Conservation (phyloP, 2,113 vertebrate species). For the Megalops atlanticus region DNA sequence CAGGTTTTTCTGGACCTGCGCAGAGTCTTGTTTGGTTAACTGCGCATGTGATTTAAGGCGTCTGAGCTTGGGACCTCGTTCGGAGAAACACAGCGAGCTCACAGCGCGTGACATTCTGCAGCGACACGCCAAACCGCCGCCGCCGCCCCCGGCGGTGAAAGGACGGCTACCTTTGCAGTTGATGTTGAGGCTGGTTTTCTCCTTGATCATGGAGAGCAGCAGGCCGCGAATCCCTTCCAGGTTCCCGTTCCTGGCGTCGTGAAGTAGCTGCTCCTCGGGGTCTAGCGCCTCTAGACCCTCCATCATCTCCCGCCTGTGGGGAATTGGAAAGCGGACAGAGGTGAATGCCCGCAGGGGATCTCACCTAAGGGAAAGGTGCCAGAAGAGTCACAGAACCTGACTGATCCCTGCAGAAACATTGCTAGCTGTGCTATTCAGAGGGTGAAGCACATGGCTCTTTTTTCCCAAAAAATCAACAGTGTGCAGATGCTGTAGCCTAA, state of each 20-base stretch:
- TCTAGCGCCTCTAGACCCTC: slow-evolving; percentile 71
- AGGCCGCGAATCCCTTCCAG: slow-evolving; percentile 77
- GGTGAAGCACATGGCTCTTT: too few relatives aligned
- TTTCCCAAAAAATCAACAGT: too few relatives aligned
- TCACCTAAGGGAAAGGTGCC: too few relatives aligned
- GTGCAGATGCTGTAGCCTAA: too few relatives aligned
- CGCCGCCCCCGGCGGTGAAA: too few relatives aligned
- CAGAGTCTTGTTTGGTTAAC: neutral
- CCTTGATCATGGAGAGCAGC: slow-evolving; percentile 69
- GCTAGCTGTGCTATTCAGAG: too few relatives aligned
- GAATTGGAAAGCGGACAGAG: neutral
- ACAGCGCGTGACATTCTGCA: neutral
- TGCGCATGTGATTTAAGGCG: neutral
- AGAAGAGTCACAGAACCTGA: too few relatives aligned
- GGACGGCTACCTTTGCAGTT: slow-evolving; percentile 87
- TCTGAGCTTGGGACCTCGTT: neutral
- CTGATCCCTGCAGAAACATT: too few relatives aligned
- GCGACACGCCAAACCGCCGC: neutral
- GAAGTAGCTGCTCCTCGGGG: slow-evolving; percentile 86
- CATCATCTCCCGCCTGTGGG: slow-evolving; percentile 53
- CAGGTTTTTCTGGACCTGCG: neutral
- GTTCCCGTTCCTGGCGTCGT: slow-evolving; percentile 87
- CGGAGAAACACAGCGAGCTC: neutral
- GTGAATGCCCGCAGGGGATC: too few relatives aligned
- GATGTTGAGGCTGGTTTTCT: slow-evolving; percentile 78